These are phyloP conservation scores for Acanthococcus lagerstroemiae DNA, from an alignment of 2,888 invertebrate species.

Conservation along the genomic window DNA sequence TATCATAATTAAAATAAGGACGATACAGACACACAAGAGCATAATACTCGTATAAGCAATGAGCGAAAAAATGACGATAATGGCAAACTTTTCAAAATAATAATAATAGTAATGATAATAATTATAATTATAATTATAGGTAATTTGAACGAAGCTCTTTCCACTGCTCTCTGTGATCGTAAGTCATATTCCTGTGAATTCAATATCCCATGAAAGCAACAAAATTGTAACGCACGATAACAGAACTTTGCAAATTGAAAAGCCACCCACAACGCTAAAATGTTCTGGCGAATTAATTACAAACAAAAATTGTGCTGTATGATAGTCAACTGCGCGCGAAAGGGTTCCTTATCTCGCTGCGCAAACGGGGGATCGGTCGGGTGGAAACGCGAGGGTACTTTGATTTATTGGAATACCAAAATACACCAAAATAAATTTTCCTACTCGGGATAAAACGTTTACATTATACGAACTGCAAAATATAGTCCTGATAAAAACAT, in stretches of 20 bases:
- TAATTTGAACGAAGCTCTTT: no score
- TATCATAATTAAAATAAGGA: no score
- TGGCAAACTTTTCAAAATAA: no score
- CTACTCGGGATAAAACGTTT: slow-evolving; percentile 9
- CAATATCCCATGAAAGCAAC: no score
- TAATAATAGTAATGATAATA: no score
- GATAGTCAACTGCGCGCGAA: background rate
- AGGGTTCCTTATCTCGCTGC: slow-evolving; percentile 22
- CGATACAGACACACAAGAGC: no score
- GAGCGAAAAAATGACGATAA: no score
- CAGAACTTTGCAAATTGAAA: background rate
- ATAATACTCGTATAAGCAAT: no score
- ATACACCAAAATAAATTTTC: slow-evolving; percentile 25
- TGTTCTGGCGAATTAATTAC: slow-evolving; percentile 21
- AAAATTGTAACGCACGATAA: no score
- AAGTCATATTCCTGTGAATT: no score
- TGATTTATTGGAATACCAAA: slow-evolving; percentile 24
- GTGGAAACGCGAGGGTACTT: slow-evolving; percentile 16
- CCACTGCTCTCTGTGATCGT: no score
- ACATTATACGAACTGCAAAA: background rate
- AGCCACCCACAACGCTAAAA: background rate
- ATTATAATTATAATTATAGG: no score
- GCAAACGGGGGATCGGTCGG: slow-evolving; percentile 6
- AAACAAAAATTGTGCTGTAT: background rate
- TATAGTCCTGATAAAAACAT: background rate